Percentiles rank a stretch among this genome's conserved stretches.
Conservation (phyloP, 2,113 vertebrate genomes). For the Lophochroa leadbeateri region DNA sequence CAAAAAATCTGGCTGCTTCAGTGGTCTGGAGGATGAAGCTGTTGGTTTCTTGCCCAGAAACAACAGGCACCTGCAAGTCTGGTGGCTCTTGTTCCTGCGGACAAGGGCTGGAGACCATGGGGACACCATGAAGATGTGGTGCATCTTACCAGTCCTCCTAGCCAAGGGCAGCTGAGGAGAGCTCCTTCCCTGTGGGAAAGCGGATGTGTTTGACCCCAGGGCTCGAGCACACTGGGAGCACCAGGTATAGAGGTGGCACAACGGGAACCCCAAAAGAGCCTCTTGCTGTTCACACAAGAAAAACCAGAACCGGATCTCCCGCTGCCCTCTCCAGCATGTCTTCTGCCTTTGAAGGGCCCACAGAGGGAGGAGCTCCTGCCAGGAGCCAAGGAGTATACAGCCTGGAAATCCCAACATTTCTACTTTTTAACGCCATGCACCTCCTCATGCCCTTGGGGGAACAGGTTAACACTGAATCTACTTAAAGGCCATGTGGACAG, state of each 20-base stretch:
- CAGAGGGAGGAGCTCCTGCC: not conserved
- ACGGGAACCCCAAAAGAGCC: not conserved
- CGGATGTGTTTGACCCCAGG: accelerated
- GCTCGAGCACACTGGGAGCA: accelerated
- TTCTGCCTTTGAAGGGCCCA: not conserved
- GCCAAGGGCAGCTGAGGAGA: not conserved
- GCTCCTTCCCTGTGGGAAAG: not conserved
- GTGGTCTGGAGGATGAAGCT: not conserved
- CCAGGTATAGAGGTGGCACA: not conserved
- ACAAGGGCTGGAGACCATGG: not conserved
- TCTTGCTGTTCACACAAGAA: not conserved
- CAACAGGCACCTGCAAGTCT: not conserved
- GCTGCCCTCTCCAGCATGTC: not conserved
- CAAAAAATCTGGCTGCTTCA: not conserved
- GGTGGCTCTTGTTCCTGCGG: accelerated
- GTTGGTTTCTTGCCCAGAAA: not conserved
- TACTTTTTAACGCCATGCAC: not conserved
- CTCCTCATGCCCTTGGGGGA: not conserved
- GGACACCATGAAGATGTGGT: accelerated
- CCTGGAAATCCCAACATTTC: not conserved
- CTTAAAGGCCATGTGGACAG: accelerated
- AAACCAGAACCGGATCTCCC: not conserved
- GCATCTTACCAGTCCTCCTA: not conserved
- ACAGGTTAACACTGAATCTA: not conserved
- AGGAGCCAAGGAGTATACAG: not conserved